A percentile compares a stretch with the other conserved stretches of the same genome.
These are phyloP conservation scores for Bathynomus jamesi DNA, from an alignment of 1,140 invertebrate species.

Conservation along the genomic window DNA sequence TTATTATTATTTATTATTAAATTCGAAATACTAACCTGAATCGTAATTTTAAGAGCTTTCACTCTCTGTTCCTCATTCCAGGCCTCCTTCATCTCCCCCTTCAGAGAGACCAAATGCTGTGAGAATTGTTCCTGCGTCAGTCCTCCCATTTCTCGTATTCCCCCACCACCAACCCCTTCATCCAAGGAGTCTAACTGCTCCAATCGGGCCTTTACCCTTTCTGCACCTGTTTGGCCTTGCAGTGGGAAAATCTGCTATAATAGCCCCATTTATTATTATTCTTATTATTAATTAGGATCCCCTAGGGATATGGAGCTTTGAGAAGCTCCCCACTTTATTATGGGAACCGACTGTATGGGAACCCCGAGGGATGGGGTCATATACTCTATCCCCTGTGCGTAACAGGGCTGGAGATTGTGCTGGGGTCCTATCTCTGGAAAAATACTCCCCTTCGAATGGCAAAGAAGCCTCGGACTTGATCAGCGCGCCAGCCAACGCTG, in stretches of 20 bases:
- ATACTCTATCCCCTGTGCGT: too few species aligned
- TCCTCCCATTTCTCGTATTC: conserved; percentile 62
- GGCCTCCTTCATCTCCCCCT: conserved; percentile 74
- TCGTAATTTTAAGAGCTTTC: conserved; percentile 91
- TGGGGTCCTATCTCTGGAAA: too few species aligned
- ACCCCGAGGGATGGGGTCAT: too few species aligned
- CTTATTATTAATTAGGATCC: too few species aligned
- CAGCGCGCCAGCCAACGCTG: too few species aligned
- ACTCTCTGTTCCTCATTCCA: conserved; percentile 92
- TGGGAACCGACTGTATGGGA: too few species aligned
- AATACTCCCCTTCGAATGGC: too few species aligned
- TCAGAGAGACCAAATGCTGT: conserved; percentile 75
- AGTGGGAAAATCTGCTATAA: neutral
- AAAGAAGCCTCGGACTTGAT: too few species aligned
- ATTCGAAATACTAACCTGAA: conserved; percentile 53
- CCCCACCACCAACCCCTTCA: conserved; percentile 67
- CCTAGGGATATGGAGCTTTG: too few species aligned
- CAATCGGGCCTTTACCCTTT: conserved; percentile 48
- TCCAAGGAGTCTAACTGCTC: conserved; percentile 94
- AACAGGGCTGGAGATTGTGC: too few species aligned
- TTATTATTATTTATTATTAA: neutral
- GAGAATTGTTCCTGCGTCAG: conserved; percentile 88
- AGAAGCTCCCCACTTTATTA: too few species aligned
- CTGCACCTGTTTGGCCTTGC: neutral
- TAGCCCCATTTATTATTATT: too few species aligned